Percentiles rank a stretch among this genome's conserved stretches.
phyloP scores from a whole-genome alignment of 2,113 vertebrate genomes.

The Crotalus tigris region DNA sequence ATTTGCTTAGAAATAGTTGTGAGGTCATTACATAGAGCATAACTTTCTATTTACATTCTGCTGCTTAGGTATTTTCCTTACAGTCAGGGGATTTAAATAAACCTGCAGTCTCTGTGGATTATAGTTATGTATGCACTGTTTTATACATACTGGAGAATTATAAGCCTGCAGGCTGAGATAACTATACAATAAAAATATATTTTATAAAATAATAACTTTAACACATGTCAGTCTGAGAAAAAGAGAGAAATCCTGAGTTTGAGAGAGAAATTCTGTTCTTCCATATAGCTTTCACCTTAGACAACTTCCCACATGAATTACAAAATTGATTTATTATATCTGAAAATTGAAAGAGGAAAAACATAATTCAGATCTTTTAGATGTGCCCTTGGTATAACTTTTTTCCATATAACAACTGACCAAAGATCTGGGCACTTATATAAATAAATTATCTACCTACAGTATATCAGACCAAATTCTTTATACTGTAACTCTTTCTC shows the following conservation, averaged over 20 bases:
- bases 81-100: conserved; percentile 62
- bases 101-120: conserved; percentile 49
- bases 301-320: conserved; percentile 23
- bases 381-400: neutral
- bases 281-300: conserved; percentile 37
- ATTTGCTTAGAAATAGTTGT: conserved; percentile 1
- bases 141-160: conserved; percentile 58
- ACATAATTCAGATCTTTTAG: neutral
- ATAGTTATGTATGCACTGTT: conserved; percentile 66
- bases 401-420: neutral
- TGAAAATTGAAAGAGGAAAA: neutral
- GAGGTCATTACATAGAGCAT: conserved; percentile 45
- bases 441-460: neutral
- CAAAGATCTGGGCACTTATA: neutral
- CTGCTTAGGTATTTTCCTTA: conserved; percentile 52
- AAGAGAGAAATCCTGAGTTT: neutral
- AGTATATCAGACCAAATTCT: neutral
- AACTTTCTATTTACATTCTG: conserved; percentile 38
- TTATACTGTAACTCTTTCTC: neutral
- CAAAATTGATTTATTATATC: conserved; percentile 1
- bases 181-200: conserved; percentile 63
- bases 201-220: conserved; percentile 68
- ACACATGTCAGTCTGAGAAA: conserved; percentile 49
- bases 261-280: conserved; percentile 11
- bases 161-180: conserved; percentile 65